Percentiles rank a stretch among this genome's conserved stretches.
These are phyloP conservation scores for Triops cancriformis DNA, from an alignment of 1,140 invertebrate species.

Conservation along the genomic window DNA sequence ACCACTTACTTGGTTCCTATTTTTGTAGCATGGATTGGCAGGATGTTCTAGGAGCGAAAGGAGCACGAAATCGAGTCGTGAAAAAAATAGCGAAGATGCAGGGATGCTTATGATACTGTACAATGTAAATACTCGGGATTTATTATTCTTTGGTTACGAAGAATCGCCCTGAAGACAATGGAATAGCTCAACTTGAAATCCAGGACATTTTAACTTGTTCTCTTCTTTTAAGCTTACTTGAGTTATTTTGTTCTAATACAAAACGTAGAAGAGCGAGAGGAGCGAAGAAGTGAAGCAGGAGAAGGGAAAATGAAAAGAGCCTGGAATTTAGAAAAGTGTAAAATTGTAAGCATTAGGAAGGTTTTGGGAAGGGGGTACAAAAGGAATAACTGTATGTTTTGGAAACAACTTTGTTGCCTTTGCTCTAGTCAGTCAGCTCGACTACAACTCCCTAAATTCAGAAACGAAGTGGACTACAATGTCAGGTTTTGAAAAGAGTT, in stretches of 20 bases:
- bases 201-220: background rate
- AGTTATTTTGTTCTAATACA: background rate
- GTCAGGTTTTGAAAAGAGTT: no score
- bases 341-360: background rate
- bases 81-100: background rate
- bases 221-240: background rate
- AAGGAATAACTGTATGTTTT: background rate
- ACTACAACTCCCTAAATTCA: background rate
- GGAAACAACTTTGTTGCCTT: slow-evolving; percentile 1
- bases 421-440: slow-evolving; percentile 1
- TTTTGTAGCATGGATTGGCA: slow-evolving; percentile 72
- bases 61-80: background rate
- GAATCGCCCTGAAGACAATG: background rate
- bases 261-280: no score
- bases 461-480: no score
- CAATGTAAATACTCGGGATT: slow-evolving; percentile 2
- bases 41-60: slow-evolving; percentile 47
- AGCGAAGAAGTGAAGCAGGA: no score
- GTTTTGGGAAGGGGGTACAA: background rate
- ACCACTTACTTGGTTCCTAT: slow-evolving; percentile 66
- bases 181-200: slow-evolving; percentile 7
- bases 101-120: background rate
- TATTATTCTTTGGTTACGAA: background rate
- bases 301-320: background rate
- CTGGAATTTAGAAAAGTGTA: background rate